Evolutionary conservation across 2,888 invertebrate genomes (phyloP), one percentile per base, ranked within the genome.

Genomic region (Dioctria rufipes): DNA sequence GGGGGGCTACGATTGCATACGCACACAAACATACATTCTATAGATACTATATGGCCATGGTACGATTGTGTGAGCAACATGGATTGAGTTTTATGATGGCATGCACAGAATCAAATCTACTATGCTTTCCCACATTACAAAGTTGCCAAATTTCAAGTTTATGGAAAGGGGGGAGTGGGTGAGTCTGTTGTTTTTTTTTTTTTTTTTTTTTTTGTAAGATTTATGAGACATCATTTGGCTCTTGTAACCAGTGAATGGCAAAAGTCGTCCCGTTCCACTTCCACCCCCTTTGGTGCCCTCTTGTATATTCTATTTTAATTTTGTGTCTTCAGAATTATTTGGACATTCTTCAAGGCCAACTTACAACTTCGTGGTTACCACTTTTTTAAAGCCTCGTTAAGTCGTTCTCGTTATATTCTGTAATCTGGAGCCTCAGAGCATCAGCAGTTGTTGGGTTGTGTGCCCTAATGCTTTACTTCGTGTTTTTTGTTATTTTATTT

Each of bases 321-420:
- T 6, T 46, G 5, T 46, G 49, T 54, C 37, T 39, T 25, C 25
- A 9, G 9, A 69, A 69, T 69, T 49, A 69, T 51, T 69, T 51
- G 69, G 69, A 37, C 69, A 69, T 69, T 69, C 69, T 69, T 69
- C 69, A 69, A 69, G 69, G 69, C 69, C 69, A 69, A 69, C 69
- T 69, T 37, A 43, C 69, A 51, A 25, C 51, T 54, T n/a, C 67
- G 67, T 49, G 67, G 39, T 54, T 39, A 69, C 25, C 25, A 69
- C 69, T 69, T 69, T 25, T 25, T 69, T 69, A 69, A 69, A 51
- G 51, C 69, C 69, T 69, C 69, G 67, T 67, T 65, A 65, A 42
- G 65, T 25, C 25, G 25, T 25, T 25, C 25, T 46, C 46, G 54
- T 54, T 54, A 54, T 54, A 3, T 54, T 39, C 39, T 39, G 39